A percentile compares a stretch with the other conserved stretches of the same genome.
phyloP scores from a whole-genome alignment of 2,113 vertebrate genomes.

The Pseudorasbora parva region DNA sequence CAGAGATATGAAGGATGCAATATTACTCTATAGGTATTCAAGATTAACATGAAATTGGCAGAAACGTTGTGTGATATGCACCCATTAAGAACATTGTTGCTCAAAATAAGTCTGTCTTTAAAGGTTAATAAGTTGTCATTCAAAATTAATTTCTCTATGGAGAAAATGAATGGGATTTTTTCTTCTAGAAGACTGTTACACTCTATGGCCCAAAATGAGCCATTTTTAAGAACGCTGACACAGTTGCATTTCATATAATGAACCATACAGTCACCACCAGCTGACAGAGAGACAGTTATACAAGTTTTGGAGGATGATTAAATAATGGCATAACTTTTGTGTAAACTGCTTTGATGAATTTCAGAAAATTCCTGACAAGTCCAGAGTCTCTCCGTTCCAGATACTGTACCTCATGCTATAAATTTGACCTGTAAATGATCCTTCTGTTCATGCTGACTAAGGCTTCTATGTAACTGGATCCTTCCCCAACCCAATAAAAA shows the following conservation, averaged over 20 bases:
- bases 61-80: too few species aligned
- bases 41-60: too few species aligned
- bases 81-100: too few species aligned
- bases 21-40: too few species aligned
- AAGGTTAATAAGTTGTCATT: neutral
- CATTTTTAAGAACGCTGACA: neutral
- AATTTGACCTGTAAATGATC: neutral
- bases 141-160: neutral
- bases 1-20: too few species aligned
- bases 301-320: neutral
- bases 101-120: neutral
- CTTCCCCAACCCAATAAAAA: neutral
- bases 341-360: neutral
- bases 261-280: neutral
- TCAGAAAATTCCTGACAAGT: neutral
- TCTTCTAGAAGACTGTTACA: neutral
- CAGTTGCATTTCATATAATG: neutral
- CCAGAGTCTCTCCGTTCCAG: neutral
- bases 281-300: neutral
- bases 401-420: neutral
- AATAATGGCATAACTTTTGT: neutral
- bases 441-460: slow-evolving; percentile 2
- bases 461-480: slow-evolving; percentile 7
- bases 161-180: neutral
- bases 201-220: too few species aligned